Evolutionary conservation across 2,888 invertebrate species (phyloP).

Genomic region (Chaetoderma sp.): DNA sequence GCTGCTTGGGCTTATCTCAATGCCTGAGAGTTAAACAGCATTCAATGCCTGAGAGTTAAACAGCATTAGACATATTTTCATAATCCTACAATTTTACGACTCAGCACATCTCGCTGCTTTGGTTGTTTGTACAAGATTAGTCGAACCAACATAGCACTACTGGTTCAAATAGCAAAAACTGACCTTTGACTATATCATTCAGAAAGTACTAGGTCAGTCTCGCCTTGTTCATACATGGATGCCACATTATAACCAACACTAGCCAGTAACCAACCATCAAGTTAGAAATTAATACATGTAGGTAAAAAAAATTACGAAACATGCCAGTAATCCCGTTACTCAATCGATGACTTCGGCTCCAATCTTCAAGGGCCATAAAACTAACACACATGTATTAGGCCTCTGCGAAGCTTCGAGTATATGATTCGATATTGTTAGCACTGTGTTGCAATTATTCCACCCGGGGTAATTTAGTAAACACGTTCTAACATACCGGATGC

Average conservation of each 20-base stretch:
- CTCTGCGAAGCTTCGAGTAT: too few species aligned
- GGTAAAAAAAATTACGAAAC: background rate
- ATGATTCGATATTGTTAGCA: too few species aligned
- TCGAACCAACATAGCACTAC: background rate
- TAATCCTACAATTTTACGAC: background rate
- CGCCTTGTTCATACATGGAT: background rate
- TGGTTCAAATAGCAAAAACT: background rate
- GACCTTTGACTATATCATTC: background rate
- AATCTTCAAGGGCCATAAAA: background rate
- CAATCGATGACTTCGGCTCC: background rate
- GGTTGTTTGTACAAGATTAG: background rate
- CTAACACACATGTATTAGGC: background rate
- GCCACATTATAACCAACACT: background rate
- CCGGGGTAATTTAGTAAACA: too few species aligned
- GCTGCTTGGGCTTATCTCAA: too few species aligned
- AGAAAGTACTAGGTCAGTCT: background rate
- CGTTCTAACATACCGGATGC: too few species aligned
- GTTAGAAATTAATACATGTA: background rate
- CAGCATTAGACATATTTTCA: too few species aligned
- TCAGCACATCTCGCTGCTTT: background rate
- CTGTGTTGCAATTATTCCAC: too few species aligned
- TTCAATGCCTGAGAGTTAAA: too few species aligned
- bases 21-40: too few species aligned
- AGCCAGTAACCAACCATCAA: conserved; percentile 1
- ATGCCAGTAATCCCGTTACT: background rate